Evolutionary conservation across 2,797 vertebrate genomes (phyloP).

Genomic region (Nannoperca australis): DNA sequence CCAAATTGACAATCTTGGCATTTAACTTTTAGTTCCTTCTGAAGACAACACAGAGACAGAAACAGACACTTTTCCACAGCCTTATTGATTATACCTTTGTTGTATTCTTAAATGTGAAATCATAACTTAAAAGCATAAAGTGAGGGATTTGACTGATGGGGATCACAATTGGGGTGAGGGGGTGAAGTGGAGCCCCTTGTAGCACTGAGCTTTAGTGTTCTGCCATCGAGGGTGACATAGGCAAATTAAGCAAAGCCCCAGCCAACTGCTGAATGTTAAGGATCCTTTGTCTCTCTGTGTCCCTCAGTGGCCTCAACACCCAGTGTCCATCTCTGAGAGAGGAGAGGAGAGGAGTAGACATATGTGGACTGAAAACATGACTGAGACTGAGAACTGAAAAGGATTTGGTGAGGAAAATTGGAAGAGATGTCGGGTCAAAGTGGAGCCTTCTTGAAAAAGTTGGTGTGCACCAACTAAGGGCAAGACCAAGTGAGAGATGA

Average conservation of each 20-base stretch:
- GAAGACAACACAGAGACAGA: background rate
- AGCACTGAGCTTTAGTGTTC: conserved; percentile 67
- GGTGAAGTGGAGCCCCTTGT: conserved; percentile 65
- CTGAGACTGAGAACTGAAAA: conserved; percentile 31
- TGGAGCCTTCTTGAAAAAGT: conserved; percentile 38
- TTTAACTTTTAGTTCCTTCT: conserved; percentile 20
- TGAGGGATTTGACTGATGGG: conserved; percentile 64
- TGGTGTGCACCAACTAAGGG: conserved; percentile 17
- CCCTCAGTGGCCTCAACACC: conserved; percentile 41
- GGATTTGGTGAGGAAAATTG: conserved; percentile 19
- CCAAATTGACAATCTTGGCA: conserved; percentile 3
- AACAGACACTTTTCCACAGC: conserved; percentile 16
- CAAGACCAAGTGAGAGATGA: conserved; percentile 33
- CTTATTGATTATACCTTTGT: conserved; percentile 40
- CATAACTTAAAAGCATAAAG: conserved; percentile 50
- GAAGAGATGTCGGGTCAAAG: conserved; percentile 50
- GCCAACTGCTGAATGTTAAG: conserved; percentile 76
- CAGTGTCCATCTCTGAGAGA: conserved; percentile 41
- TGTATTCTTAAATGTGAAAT: conserved; percentile 15
- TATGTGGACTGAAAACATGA: conserved; percentile 8
- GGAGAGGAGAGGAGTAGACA: background rate
- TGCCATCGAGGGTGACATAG: conserved; percentile 60
- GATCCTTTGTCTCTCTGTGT: conserved; percentile 66
- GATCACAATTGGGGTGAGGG: conserved; percentile 57
- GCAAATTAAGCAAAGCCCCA: conserved; percentile 70